phyloP scores from a whole-genome alignment of 2,113 vertebrate species.

The Indicator indicator region DNA sequence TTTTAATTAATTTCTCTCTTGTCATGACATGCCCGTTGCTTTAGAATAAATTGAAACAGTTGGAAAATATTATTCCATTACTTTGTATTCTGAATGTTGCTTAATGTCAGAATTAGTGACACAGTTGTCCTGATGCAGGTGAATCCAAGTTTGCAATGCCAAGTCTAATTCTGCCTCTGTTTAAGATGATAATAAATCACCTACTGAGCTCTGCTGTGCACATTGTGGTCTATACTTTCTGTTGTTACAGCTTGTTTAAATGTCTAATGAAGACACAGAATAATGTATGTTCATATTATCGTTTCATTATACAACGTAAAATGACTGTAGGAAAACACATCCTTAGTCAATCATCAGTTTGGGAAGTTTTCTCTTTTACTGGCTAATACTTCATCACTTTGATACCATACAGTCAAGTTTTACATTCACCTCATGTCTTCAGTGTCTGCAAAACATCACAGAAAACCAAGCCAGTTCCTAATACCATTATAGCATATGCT shows the following conservation, averaged over 20 bases:
- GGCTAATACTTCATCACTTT: background rate
- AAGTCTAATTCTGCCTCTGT: constrained; percentile 26
- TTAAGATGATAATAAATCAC: constrained; percentile 33
- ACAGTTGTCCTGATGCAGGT: constrained; percentile 24
- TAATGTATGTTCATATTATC: constrained; percentile 25
- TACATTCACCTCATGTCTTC: constrained; percentile 39
- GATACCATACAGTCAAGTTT: constrained; percentile 5
- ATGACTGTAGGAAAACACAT: constrained; percentile 23
- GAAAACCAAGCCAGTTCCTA: constrained; percentile 42
- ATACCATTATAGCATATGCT: background rate
- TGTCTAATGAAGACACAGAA: constrained; percentile 25
- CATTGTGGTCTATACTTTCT: background rate
- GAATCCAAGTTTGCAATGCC: constrained; percentile 33
- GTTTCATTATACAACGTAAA: constrained; percentile 18
- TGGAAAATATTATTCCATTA: constrained; percentile 8
- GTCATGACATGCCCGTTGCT: background rate
- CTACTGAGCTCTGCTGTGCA: constrained; percentile 9
- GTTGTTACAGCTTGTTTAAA: constrained; percentile 47
- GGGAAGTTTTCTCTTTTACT: constrained; percentile 32
- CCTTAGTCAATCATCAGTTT: constrained; percentile 2
- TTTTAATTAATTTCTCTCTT: background rate
- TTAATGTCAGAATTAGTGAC: background rate
- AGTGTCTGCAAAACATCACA: background rate
- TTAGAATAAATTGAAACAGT: constrained; percentile 16
- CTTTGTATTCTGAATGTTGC: constrained; percentile 26